Base-by-base conservation (phyloP, 92 coral and sea anemone genomes). In the Epizoanthus ramosus region DNA sequence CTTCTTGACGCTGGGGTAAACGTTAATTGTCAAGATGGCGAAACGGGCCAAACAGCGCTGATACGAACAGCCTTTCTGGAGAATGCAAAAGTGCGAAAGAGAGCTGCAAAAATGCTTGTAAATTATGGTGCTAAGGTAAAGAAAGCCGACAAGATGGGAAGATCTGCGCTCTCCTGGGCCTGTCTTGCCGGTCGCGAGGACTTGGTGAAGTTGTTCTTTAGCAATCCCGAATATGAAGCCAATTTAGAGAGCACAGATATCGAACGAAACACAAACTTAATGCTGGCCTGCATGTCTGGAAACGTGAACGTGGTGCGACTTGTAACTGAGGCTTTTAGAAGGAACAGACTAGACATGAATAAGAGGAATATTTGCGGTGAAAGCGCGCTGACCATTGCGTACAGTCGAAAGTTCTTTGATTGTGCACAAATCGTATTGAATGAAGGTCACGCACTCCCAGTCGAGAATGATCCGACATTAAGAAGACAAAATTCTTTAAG, bases 281-380 rank as follows among this genome's bases (percentile, higher is more conserved):
- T 88, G 75, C 90, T 94, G 22, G 99, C 98, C 16, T 92, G 99
- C 86, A 92, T 89, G 92, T 96, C 99, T 25, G 99, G 99, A 33
- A 96, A 92, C 81, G 85, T 91, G 45, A 88, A 85, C 37, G 84
- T 94, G 22, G 98, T 96, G 47, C 83, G 84, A 72, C 70, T 84
- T 56, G 68, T 96, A 61, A 95, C 94, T 6, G 79, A 84, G 54
- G 86, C 83, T 5, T 96, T 96, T 63, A 88, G 88, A 24, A 79
- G 91, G 63, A 89, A 85, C 50, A 93, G 96, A 54, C 77, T 92
- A 3, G 97, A 96, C 80, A 88, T 90, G 16, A 94, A 96, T 53
- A 86, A 90, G 67, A 76, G 85, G 54, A 96, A 96, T 68, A 39
- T 60, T 14, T 75, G 65, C 19, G 95, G 94, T 18, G 88, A 96